Evolutionary conservation across 1,140 invertebrate species (phyloP), one percentile per base, ranked within the genome.

Genomic region (Scylla paramamosain): DNA sequence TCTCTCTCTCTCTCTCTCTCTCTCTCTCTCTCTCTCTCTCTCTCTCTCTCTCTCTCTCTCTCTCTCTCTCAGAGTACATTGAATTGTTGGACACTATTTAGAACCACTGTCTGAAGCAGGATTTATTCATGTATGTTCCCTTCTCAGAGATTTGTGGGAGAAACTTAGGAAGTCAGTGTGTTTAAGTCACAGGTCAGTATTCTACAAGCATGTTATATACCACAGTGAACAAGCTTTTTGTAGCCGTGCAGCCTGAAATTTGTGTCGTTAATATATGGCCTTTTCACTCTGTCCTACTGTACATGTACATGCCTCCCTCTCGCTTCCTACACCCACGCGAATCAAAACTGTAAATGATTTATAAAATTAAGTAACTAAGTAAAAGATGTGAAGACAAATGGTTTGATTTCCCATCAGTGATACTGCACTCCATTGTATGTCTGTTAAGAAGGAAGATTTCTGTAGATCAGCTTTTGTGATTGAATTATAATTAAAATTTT

Each of bases 271-370:
- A n/a, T 91, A 48, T 91, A 46, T 91, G 89, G 25, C 89, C 52
- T 29, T 48, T 91, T 48, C 89, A 46, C 52, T 48, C 28, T 93
- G 39, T 91, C 45, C 88, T 48, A 31, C 46, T 39, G 52, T 52
- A 86, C 86, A 77, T 82, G 82, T 82, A 31, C 32, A 31, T 67
- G 12, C 84, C 89, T 67, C 77, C 39, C 82, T 31, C 82, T 89
- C 48, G 31, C 14, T 91, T 95, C 94, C 84, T 52, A 92, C 91
- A 92, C 94, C 94, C 91, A 92, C 94, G 90, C 91, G 84, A 95
- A 95, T 95, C 94, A 95, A 95, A 95, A 95, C 91, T 95, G 94
- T 95, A 95, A 92, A 95, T 95, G 94, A 95, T 95, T 95, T 95
- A 95, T 95, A 95, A 95, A 77, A 45, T 95, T 95, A 92, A 95